phyloP scores from a whole-genome alignment of 2,113 vertebrate species.

The Sula dactylatra region DNA sequence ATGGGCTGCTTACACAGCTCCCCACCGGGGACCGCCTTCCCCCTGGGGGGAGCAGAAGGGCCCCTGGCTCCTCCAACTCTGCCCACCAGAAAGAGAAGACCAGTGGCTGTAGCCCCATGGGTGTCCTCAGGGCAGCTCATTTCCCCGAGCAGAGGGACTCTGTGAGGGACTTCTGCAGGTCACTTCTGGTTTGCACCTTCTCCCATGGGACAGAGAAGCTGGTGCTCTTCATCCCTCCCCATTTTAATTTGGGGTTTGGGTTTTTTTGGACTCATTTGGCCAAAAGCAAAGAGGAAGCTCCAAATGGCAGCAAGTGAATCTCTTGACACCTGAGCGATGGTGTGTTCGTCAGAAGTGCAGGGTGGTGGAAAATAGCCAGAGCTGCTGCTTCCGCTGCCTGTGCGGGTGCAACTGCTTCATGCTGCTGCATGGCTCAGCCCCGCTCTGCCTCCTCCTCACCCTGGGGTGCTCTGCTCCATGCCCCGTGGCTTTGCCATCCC shows the following conservation, averaged over 20 bases:
- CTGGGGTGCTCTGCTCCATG: not conserved
- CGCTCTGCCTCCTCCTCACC: not conserved
- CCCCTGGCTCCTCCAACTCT: not conserved
- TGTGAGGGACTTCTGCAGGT: not conserved
- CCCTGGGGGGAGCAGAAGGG: accelerated
- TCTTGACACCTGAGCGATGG: not conserved
- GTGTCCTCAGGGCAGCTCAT: not conserved
- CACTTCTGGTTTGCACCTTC: not conserved
- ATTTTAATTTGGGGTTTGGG: not conserved
- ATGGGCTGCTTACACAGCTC: not conserved
- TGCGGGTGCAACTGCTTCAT: not conserved
- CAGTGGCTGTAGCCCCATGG: not conserved
- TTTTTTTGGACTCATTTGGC: not conserved
- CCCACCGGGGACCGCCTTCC: not conserved
- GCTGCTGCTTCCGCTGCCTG: not conserved
- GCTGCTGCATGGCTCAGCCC: not conserved
- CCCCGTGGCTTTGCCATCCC: not conserved
- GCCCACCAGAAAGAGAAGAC: not conserved
- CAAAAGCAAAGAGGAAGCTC: not conserved
- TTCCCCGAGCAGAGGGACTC: not conserved
- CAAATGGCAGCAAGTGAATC: not conserved
- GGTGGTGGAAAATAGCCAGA: not conserved
- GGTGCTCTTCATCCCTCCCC: not conserved
- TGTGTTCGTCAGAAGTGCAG: not conserved
- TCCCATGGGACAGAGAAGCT: not conserved